Percentiles rank a stretch among this genome's conserved stretches.
phyloP scores from a whole-genome alignment of 1,140 invertebrate genomes.

The Phortica variegata region DNA sequence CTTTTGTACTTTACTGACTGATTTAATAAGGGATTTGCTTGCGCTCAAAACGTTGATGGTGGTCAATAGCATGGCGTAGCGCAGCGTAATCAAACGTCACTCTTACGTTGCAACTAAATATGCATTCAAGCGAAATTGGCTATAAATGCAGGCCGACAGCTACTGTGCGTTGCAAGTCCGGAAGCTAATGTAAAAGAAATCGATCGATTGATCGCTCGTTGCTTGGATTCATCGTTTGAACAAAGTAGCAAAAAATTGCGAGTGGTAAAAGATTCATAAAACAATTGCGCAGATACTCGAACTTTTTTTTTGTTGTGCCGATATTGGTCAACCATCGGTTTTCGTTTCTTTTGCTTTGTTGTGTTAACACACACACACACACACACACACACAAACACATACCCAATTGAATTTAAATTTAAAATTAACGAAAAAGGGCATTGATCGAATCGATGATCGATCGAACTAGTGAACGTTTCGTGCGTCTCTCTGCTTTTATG shows the following conservation, averaged over 20 bases:
- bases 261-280: constrained; percentile 9
- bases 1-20: too few species aligned
- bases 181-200: too few species aligned
- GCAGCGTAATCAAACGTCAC: constrained; percentile 10
- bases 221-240: too few species aligned
- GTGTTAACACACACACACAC: too few species aligned
- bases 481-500: too few species aligned
- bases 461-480: too few species aligned
- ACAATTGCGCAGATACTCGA: constrained; percentile 20
- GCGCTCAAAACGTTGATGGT: background rate
- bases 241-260: background rate
- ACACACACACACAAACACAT: too few species aligned
- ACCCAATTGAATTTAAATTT: constrained; percentile 13
- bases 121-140: too few species aligned
- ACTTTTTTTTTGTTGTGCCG: constrained; percentile 11
- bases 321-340: background rate
- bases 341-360: constrained; percentile 12
- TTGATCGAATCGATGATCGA: constrained; percentile 17
- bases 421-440: constrained; percentile 35
- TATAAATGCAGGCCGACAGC: constrained; percentile 4
- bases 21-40: constrained; percentile 12
- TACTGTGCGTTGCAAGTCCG: too few species aligned
- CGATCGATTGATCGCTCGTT: too few species aligned
- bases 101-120: constrained; percentile 34
- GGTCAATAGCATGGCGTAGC: background rate